Conservation (phyloP, 2,888 invertebrate genomes). For the Brachylomia viminalis region DNA sequence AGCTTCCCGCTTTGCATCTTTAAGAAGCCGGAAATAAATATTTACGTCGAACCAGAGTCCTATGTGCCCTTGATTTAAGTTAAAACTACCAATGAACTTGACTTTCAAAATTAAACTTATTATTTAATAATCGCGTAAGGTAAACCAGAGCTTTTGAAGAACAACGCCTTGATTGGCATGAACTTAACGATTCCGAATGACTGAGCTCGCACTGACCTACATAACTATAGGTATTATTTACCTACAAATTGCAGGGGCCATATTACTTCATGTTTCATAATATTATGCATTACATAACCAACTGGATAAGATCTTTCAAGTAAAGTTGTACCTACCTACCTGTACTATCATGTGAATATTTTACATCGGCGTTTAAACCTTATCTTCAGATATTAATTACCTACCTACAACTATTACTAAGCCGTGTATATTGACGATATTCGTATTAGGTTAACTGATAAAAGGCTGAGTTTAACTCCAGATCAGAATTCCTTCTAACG, state of each 20-base stretch:
- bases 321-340: background rate
- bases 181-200: constrained; percentile 23
- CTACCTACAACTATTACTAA: background rate
- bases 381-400: background rate
- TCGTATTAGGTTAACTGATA: background rate
- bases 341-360: constrained; percentile 1
- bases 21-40: constrained; percentile 3
- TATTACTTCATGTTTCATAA: constrained; percentile 21
- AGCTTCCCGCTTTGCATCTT: too few relatives aligned
- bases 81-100: constrained; percentile 44
- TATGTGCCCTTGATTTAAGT: background rate
- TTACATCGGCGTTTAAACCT: background rate
- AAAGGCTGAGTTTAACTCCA: background rate
- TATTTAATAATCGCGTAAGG: constrained; percentile 19
- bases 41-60: background rate
- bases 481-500: background rate
- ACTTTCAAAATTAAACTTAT: constrained; percentile 40
- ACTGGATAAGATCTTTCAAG: constrained; percentile 22
- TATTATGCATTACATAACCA: constrained; percentile 11
- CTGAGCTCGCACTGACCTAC: constrained; percentile 38
- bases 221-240: constrained; percentile 20
- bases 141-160: constrained; percentile 24
- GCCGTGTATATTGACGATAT: background rate
- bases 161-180: constrained; percentile 14
- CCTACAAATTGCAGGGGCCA: constrained; percentile 17